These are phyloP conservation scores for Perccottus glenii DNA, from an alignment of 2,113 vertebrate species.

Conservation along the genomic window DNA sequence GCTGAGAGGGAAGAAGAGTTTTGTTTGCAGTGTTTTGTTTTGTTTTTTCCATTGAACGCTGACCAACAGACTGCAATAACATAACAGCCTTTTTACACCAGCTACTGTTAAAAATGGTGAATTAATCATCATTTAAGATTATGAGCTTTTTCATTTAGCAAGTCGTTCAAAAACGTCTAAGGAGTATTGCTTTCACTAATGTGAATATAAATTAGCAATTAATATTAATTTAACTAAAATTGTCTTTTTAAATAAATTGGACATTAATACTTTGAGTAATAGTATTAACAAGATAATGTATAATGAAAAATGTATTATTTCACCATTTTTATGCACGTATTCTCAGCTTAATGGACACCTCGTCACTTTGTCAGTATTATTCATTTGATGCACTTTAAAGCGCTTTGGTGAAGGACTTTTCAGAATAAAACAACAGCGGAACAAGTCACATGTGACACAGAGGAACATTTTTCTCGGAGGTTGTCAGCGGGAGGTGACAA, in stretches of 20 bases:
- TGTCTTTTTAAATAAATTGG: too few relatives aligned
- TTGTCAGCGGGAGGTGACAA: too few relatives aligned
- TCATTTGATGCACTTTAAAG: conserved; percentile 49
- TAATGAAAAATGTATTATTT: conserved; percentile 50
- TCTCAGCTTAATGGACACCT: background rate
- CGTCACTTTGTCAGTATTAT: conserved; percentile 53
- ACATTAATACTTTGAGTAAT: too few relatives aligned
- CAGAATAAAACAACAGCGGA: conserved; percentile 6
- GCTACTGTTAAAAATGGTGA: conserved; percentile 38
- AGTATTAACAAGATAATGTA: too few relatives aligned
- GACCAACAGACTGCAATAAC: conserved; percentile 15
- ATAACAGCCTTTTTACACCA: conserved; percentile 19
- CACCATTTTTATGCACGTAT: conserved; percentile 32
- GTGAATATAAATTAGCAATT: background rate
- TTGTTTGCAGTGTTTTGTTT: conserved; percentile 13
- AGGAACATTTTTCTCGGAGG: conserved; percentile 11
- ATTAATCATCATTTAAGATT: too few relatives aligned
- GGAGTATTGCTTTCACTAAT: background rate
- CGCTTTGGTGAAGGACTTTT: background rate
- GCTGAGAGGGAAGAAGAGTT: background rate
- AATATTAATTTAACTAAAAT: conserved; percentile 24
- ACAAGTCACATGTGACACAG: conserved; percentile 3
- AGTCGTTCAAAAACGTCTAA: background rate
- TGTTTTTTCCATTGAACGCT: conserved; percentile 13
- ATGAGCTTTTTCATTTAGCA: conserved; percentile 42